Evolutionary conservation across 2,797 vertebrate genomes (phyloP), one percentile per base, ranked within the genome.

Genomic region (Phyllotis vaccarum): DNA sequence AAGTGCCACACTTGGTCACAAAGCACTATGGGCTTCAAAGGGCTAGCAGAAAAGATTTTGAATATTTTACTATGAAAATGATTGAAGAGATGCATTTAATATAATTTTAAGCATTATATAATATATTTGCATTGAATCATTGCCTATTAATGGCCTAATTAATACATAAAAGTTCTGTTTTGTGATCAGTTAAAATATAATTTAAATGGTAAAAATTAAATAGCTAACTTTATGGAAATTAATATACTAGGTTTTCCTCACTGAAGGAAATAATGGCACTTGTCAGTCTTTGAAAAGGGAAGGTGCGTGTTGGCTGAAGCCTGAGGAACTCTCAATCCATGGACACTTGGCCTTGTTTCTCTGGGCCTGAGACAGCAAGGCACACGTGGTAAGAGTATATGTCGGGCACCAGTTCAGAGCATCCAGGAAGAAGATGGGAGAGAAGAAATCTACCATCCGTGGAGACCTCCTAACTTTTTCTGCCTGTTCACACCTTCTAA

Each of bases 1-100:
- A 0, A 10, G 14, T 19, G 3, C 9, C 58, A n/a, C 6, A 10
- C n/a, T 27, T 14, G 8, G 16, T 27, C 56, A 22, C 14, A 49
- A 90, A 31, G 29, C 46, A 9, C 14, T 11, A 1, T 52, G 12
- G 21, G 13, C 43, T 83, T 46, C 49, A 37, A 24, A 83, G 31
- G 17, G 11, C 79, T 22, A 34, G 29, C 8, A 64, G 13, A 22
- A 83, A 68, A 43, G 24, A 40, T 49, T 94, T 66, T 37, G 16
- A 68, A 37, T 29, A 29, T 16, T 75, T 89, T 68, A 11, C 5
- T 54, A n/a, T 29, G 46, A 75, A 89, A 82, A 46, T 52, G 14
- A 21, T 40, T 19, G 22, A 76, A 13, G 37, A 75, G 43, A 52
- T 43, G 60, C 40, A 10, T 56, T 54, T 89, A 60, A 37, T 54